Conservation (phyloP, 2,888 invertebrate species). For the Lamellibrachia columna region DNA sequence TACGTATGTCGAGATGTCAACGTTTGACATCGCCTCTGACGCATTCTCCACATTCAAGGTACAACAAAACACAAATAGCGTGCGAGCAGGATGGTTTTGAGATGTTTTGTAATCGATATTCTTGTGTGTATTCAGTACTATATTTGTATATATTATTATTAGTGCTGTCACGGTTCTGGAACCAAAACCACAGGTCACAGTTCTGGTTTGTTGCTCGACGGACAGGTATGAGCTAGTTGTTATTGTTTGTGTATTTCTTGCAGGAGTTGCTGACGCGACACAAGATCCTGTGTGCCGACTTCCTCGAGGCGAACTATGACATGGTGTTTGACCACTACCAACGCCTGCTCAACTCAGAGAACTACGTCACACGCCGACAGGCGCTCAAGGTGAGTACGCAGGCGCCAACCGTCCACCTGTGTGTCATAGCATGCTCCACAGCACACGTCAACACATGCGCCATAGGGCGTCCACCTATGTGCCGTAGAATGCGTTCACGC, state of each 20-base stretch:
- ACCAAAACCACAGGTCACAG: neutral
- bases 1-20: conserved; percentile 98
- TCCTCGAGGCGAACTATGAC: conserved; percentile 98
- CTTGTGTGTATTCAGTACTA: no score
- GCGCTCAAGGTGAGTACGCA: conserved; percentile 79
- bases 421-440: no score
- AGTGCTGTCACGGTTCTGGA: neutral
- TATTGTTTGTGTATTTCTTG: conserved; percentile 30
- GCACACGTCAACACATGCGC: no score
- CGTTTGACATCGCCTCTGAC: conserved; percentile 99
- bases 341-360: conserved; percentile 96
- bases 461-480: no score
- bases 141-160: no score
- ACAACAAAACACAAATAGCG: conserved; percentile 36
- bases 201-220: neutral
- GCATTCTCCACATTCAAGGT: conserved; percentile 99
- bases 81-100: no score
- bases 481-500: no score
- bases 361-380: conserved; percentile 98
- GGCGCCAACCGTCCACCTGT: no score
- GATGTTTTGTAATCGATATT: neutral
- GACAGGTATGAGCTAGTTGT: conserved; percentile 7
- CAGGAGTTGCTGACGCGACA: conserved; percentile 71
- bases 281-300: conserved; percentile 90
- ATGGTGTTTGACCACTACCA: conserved; percentile 98